Conservation (phyloP, 2,888 invertebrate genomes). For the Aelia acuminata region DNA sequence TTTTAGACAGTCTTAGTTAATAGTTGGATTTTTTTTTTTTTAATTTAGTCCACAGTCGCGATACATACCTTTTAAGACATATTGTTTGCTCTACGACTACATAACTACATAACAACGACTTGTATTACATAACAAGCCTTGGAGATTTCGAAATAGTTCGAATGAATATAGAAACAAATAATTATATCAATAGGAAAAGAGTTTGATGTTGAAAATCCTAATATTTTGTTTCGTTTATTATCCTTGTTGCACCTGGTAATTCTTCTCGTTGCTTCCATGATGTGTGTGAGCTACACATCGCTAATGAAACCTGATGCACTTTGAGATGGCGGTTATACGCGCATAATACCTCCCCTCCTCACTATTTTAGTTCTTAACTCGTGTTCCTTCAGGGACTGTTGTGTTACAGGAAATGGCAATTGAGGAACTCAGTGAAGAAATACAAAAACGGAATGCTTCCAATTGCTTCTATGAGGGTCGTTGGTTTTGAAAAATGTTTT, state of each 20-base stretch:
- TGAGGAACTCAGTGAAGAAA: constrained; percentile 2
- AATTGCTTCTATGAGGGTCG: neutral
- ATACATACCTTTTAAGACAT: neutral
- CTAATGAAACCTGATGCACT: neutral
- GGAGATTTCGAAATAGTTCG: neutral
- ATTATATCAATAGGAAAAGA: neutral
- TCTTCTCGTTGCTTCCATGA: too few relatives aligned
- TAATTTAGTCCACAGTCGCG: neutral
- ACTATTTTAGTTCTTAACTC: neutral
- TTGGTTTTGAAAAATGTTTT: neutral
- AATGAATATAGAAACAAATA: neutral
- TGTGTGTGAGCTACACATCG: neutral
- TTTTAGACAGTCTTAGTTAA: neutral
- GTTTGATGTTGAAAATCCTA: too few relatives aligned
- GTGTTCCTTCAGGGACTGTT: neutral
- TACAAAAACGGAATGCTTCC: neutral
- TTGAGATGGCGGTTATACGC: neutral
- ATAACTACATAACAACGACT: too few relatives aligned
- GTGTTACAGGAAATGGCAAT: neutral
- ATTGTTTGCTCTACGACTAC: neutral
- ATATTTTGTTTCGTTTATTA: neutral
- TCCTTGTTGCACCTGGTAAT: too few relatives aligned
- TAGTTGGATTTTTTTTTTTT: neutral
- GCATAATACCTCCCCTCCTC: neutral
- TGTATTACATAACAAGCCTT: neutral